Conservation (phyloP, 2,797 vertebrate species). For the Lepilemur ruficaudatus region DNA sequence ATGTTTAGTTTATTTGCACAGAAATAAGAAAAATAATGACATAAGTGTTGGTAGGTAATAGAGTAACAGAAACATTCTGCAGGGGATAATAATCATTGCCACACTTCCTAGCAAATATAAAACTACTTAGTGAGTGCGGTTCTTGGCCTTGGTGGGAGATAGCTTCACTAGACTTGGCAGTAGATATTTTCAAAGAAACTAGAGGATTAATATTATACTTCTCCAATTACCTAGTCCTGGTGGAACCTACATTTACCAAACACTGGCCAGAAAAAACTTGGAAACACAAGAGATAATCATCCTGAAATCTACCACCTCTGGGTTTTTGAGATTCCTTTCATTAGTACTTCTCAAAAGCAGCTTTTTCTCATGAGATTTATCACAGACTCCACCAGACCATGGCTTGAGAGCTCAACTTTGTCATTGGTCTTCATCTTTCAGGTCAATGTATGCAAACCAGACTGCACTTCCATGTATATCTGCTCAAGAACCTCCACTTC, state of each 20-base stretch:
- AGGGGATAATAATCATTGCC: neutral
- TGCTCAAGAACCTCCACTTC: neutral
- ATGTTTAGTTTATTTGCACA: neutral
- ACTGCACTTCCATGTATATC: accelerated
- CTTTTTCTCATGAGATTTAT: neutral
- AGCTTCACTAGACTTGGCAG: neutral
- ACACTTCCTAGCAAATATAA: neutral
- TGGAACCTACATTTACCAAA: neutral
- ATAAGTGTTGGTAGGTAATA: neutral
- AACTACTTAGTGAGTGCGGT: neutral
- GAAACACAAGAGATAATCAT: neutral
- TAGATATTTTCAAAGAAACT: neutral
- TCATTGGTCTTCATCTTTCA: neutral
- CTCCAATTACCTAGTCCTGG: conserved; percentile 36
- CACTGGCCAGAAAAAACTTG: neutral
- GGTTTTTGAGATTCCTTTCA: neutral
- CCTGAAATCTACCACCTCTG: neutral
- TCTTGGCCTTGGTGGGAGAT: neutral
- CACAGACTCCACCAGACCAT: neutral
- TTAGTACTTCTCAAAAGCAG: neutral
- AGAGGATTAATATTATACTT: neutral
- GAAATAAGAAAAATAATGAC: neutral
- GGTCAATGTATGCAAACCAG: neutral
- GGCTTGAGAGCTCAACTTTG: neutral
- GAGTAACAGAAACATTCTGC: neutral